These are phyloP conservation scores for Nipponia nippon DNA, from an alignment of 2,113 vertebrate genomes.

Conservation along the genomic window DNA sequence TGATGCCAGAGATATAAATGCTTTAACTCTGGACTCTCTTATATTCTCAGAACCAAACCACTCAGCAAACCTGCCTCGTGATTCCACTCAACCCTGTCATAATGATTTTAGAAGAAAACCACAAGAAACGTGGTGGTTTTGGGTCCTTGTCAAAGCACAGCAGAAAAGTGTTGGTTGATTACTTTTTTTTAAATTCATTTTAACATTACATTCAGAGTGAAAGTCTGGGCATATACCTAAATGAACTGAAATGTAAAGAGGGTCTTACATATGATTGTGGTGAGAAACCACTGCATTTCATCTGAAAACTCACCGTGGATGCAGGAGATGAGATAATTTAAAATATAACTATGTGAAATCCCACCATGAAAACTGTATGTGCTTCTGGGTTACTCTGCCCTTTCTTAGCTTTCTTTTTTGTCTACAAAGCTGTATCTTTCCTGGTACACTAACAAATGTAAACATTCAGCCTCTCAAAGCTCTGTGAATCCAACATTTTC, in stretches of 20 bases:
- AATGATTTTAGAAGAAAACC: slow-evolving; percentile 61
- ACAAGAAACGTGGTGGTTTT: slow-evolving; percentile 51
- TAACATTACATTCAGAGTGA: background rate
- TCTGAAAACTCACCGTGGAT: background rate
- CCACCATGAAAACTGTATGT: background rate
- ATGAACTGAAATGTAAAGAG: background rate
- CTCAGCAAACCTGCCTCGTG: slow-evolving; percentile 46
- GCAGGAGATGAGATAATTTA: background rate
- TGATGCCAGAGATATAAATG: slow-evolving; percentile 2
- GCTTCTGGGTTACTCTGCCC: background rate
- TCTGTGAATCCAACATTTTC: background rate
- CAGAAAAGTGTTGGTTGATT: background rate
- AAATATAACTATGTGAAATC: background rate
- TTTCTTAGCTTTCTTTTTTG: background rate
- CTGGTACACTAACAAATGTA: background rate
- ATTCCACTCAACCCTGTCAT: slow-evolving; percentile 51
- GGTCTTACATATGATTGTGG: background rate
- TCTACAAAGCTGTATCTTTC: background rate
- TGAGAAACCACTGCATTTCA: slow-evolving; percentile 5
- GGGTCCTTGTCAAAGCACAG: slow-evolving; percentile 30
- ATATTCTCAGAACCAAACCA: slow-evolving; percentile 32
- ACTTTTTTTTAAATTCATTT: background rate
- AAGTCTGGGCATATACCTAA: background rate
- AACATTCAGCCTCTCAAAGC: background rate
- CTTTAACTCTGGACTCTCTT: slow-evolving; percentile 31